These are phyloP conservation scores for Macrotus californicus DNA, from an alignment of 2,113 vertebrate genomes.

Conservation along the genomic window DNA sequence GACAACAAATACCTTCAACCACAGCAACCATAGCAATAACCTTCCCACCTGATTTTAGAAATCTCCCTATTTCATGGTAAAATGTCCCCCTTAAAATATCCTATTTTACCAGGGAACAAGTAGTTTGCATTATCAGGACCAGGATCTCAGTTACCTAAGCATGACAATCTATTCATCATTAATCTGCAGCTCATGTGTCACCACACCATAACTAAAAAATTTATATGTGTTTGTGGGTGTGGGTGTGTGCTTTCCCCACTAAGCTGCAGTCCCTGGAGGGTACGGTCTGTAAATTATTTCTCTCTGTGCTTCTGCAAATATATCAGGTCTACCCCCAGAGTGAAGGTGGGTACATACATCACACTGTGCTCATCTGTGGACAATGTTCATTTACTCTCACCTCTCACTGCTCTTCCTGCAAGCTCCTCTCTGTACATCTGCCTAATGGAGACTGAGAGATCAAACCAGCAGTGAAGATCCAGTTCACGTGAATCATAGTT, in stretches of 20 bases:
- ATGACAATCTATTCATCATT: neutral
- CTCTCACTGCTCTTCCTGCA: neutral
- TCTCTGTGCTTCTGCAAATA: constrained; percentile 9
- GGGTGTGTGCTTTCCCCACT: neutral
- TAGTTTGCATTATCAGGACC: constrained; percentile 28
- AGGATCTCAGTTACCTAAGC: constrained; percentile 23
- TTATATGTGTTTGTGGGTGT: neutral
- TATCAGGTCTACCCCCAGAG: neutral
- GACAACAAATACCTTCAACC: neutral
- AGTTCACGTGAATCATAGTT: neutral
- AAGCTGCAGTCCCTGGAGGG: neutral
- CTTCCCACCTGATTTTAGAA: neutral
- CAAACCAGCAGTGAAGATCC: neutral
- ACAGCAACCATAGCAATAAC: neutral
- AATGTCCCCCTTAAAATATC: constrained; percentile 20
- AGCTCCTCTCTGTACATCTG: constrained; percentile 11
- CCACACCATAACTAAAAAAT: constrained; percentile 2
- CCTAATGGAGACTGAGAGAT: neutral
- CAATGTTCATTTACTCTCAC: neutral
- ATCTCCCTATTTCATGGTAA: constrained; percentile 32
- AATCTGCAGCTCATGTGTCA: neutral
- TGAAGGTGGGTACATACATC: constrained; percentile 1
- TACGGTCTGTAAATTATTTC: neutral
- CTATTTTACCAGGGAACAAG: neutral
- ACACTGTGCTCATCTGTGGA: neutral